Conservation (phyloP, 2,113 vertebrate species). For the Phyllostomus discolor region DNA sequence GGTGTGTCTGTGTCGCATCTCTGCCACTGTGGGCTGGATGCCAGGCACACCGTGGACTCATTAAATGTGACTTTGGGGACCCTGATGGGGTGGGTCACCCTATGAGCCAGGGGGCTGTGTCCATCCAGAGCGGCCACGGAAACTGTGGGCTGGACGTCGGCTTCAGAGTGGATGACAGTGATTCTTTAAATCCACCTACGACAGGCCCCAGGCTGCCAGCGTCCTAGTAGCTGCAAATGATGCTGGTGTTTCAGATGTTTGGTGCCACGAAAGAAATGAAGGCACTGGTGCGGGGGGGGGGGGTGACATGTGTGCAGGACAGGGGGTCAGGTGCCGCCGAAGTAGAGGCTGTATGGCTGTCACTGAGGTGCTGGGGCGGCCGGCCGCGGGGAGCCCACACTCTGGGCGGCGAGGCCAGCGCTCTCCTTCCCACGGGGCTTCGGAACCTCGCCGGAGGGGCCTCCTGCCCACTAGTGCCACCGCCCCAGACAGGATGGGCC, state of each 20-base stretch:
- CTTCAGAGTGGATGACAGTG: conserved; percentile 64
- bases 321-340: too few species aligned
- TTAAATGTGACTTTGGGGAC: too few species aligned
- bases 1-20: not conserved
- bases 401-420: not conserved
- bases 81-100: not conserved
- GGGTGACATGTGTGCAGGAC: not conserved
- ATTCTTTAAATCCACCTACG: conserved; percentile 45
- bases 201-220: conserved; percentile 54
- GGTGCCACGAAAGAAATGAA: conserved; percentile 13
- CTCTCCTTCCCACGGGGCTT: rapidly evolving
- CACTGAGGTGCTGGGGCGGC: not conserved
- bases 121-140: conserved; percentile 59
- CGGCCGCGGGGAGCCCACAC: too few species aligned
- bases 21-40: not conserved
- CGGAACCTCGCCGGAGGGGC: not conserved
- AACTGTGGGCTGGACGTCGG: conserved; percentile 28
- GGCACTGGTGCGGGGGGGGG: not conserved
- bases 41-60: not conserved
- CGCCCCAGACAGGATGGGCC: not conserved
- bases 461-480: too few species aligned
- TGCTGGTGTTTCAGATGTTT: not conserved
- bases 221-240: conserved; percentile 37
- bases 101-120: not conserved
- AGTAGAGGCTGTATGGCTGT: too few species aligned